Evolutionary conservation across 2,797 vertebrate species (phyloP).

Genomic region (Artibeus jamaicensis): DNA sequence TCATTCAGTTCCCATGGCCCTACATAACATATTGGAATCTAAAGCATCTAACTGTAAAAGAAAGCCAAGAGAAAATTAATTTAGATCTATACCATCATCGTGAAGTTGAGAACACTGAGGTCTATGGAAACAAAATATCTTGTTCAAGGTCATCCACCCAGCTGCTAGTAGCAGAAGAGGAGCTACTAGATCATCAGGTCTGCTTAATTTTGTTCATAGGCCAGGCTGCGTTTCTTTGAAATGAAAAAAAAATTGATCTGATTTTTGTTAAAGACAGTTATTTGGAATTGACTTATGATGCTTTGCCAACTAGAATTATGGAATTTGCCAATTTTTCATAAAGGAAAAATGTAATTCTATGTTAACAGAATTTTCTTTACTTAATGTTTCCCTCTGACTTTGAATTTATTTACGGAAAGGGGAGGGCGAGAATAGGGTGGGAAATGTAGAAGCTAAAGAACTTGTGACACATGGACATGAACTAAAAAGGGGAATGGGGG

Average conservation of each 20-base stretch:
- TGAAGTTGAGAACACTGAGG: neutral
- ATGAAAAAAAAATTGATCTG: neutral
- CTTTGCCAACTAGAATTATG: slow-evolving; percentile 23
- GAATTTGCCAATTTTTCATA: neutral
- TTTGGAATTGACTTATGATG: neutral
- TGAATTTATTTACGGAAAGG: neutral
- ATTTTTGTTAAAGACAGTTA: slow-evolving; percentile 38
- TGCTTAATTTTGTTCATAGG: neutral
- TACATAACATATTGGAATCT: neutral
- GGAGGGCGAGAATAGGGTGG: too few relatives aligned
- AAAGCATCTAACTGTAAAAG: slow-evolving; percentile 13
- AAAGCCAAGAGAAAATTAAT: neutral
- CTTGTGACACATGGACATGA: too few relatives aligned
- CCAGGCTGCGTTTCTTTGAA: neutral
- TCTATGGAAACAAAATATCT: neutral
- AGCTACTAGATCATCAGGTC: neutral
- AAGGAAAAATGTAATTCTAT: slow-evolving; percentile 31
- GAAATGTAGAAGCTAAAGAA: too few relatives aligned
- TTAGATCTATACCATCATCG: neutral
- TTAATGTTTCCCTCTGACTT: neutral
- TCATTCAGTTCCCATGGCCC: neutral
- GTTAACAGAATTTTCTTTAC: neutral
- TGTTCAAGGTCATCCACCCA: neutral
- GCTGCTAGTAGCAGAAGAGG: neutral
- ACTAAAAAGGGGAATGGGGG: too few relatives aligned